Percentiles rank a stretch among this genome's conserved stretches.
These are phyloP conservation scores for Cosmia trapezina DNA, from an alignment of 2,888 invertebrate genomes.

Conservation along the genomic window DNA sequence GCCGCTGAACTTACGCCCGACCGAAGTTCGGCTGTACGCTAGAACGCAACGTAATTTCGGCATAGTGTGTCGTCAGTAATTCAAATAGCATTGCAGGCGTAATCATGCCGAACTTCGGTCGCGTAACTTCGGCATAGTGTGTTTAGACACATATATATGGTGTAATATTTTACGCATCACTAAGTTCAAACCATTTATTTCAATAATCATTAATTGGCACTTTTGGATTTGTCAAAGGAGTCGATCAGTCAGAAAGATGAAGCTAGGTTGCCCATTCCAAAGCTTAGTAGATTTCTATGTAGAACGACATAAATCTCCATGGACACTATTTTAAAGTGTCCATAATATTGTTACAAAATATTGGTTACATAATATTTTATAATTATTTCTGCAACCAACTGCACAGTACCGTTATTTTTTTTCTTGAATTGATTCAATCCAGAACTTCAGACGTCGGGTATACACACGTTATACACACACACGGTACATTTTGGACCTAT, in stretches of 20 bases:
- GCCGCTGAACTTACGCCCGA: too few species aligned
- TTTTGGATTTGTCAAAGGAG: neutral
- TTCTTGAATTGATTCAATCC: neutral
- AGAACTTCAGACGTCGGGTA: neutral
- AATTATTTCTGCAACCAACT: neutral
- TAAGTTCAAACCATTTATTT: neutral
- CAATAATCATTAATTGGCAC: neutral
- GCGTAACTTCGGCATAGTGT: too few species aligned
- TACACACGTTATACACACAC: too few species aligned
- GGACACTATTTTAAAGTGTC: neutral
- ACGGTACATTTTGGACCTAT: neutral
- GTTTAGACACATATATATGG: too few species aligned
- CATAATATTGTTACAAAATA: neutral
- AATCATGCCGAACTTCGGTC: too few species aligned
- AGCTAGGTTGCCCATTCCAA: neutral
- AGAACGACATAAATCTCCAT: neutral
- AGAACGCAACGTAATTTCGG: too few species aligned
- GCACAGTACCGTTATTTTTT: neutral
- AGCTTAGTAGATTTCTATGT: neutral
- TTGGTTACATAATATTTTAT: neutral
- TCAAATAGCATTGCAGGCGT: too few species aligned
- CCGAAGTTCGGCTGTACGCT: too few species aligned
- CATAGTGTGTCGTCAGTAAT: too few species aligned
- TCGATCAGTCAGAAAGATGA: neutral
- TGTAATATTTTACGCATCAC: too few species aligned